These are phyloP conservation scores for Collichthys lucidus DNA, from an alignment of 2,113 vertebrate genomes.

Conservation along the genomic window DNA sequence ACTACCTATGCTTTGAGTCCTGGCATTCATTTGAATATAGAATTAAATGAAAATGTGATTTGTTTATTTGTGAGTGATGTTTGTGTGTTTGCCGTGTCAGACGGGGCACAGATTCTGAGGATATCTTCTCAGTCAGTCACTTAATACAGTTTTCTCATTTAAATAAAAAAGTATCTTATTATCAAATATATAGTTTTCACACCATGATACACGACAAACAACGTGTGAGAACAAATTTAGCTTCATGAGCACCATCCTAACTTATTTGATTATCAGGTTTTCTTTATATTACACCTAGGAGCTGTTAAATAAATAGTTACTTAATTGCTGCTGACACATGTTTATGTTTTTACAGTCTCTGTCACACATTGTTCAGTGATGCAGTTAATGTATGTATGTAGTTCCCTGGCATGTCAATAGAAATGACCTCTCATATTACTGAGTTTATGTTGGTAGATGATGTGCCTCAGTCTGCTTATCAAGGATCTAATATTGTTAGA, in stretches of 20 bases:
- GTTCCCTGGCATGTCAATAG: slow-evolving; percentile 49
- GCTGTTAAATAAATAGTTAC: slow-evolving; percentile 16
- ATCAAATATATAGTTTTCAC: background rate
- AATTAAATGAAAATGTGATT: slow-evolving; percentile 1
- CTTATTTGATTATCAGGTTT: background rate
- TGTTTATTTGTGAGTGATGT: background rate
- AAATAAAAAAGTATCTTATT: background rate
- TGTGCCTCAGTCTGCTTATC: slow-evolving; percentile 35
- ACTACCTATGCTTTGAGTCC: background rate
- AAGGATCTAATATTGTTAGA: slow-evolving; percentile 19
- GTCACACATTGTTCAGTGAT: slow-evolving; percentile 51
- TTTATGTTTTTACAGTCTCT: slow-evolving; percentile 45
- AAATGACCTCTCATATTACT: slow-evolving; percentile 41
- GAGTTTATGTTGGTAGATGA: slow-evolving; percentile 40
- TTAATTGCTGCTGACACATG: slow-evolving; percentile 46
- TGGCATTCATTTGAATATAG: background rate
- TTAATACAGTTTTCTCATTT: background rate
- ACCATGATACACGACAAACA: background rate
- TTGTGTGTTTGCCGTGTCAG: slow-evolving; percentile 5
- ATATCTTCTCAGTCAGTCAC: background rate
- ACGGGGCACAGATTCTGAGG: background rate
- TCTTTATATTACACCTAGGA: background rate
- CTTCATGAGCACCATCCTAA: background rate
- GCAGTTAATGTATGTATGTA: slow-evolving; percentile 60
- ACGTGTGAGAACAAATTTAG: background rate